Percentiles rank a stretch among this genome's conserved stretches.
phyloP scores from a whole-genome alignment of 1,140 invertebrate genomes.

The Bombus waltoni region DNA sequence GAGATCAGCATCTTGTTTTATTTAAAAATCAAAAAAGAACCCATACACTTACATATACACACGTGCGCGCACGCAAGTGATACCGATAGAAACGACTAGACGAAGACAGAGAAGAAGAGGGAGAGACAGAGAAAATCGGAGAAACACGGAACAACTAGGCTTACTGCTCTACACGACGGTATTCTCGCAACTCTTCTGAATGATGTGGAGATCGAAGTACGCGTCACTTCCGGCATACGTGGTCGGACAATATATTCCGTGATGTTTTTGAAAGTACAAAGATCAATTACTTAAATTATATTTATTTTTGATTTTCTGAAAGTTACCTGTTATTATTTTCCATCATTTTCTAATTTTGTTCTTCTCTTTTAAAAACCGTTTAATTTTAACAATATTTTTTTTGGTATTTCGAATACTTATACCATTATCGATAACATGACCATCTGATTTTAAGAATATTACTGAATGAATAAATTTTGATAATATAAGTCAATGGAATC shows the following conservation, averaged over 20 bases:
- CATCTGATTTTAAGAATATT: background rate
- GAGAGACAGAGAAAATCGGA: conserved; percentile 24
- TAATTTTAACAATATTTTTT: background rate
- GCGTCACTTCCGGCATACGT: conserved; percentile 66
- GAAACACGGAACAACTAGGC: conserved; percentile 16
- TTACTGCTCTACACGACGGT: conserved; percentile 16
- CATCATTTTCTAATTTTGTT: background rate
- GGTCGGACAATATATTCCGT: conserved; percentile 43
- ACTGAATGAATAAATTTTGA: background rate
- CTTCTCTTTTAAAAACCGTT: background rate
- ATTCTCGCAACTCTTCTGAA: conserved; percentile 40
- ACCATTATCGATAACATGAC: background rate
- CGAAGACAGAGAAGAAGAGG: conserved; percentile 20
- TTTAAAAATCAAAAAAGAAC: conserved; percentile 76
- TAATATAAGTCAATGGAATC: background rate
- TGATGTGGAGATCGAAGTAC: conserved; percentile 64
- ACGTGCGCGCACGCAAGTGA: conserved; percentile 67
- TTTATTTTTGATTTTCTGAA: background rate
- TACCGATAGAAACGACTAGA: conserved; percentile 21
- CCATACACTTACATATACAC: conserved; percentile 70
- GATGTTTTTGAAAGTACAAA: conserved; percentile 34
- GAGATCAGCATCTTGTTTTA: conserved; percentile 89
- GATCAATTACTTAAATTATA: background rate
- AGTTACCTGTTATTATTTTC: too few species aligned
- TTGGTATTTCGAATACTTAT: background rate